phyloP scores from a whole-genome alignment of 1,140 invertebrate genomes.

The Maniola jurtina region DNA sequence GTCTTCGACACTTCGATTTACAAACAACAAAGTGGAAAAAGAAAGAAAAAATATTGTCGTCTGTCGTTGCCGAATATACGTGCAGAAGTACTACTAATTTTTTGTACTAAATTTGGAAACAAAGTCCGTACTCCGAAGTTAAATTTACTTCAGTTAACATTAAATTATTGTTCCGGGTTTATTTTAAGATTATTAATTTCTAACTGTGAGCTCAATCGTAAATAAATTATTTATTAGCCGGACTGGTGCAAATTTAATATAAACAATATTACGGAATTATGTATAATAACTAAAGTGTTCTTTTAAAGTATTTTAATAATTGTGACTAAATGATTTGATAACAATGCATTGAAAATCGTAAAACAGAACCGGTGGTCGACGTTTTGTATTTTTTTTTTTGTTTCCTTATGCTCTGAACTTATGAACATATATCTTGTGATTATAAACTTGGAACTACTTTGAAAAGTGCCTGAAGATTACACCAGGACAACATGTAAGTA shows the following conservation, averaged over 20 bases:
- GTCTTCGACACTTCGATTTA: no score
- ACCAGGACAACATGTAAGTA: background rate
- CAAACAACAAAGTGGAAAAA: background rate
- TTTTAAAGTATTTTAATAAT: background rate
- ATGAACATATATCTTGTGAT: background rate
- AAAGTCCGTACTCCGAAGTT: slow-evolving; percentile 11
- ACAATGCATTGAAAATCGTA: background rate
- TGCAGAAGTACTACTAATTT: slow-evolving; percentile 36
- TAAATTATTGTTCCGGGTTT: slow-evolving; percentile 5
- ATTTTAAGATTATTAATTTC: background rate
- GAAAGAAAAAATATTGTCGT: slow-evolving; percentile 42
- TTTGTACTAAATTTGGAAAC: slow-evolving; percentile 22
- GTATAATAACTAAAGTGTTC: background rate
- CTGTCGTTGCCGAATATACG: slow-evolving; percentile 53
- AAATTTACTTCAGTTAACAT: background rate
- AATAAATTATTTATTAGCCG: slow-evolving; percentile 15
- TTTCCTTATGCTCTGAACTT: background rate
- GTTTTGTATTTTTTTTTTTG: background rate
- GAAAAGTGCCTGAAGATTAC: background rate
- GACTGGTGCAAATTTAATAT: slow-evolving; percentile 15
- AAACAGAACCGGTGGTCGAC: background rate
- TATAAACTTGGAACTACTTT: background rate
- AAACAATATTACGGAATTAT: slow-evolving; percentile 14
- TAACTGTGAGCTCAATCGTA: slow-evolving; percentile 2
- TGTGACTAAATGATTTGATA: background rate